phyloP scores from a whole-genome alignment of 2,888 invertebrate species.

The Drosophila yooni region DNA sequence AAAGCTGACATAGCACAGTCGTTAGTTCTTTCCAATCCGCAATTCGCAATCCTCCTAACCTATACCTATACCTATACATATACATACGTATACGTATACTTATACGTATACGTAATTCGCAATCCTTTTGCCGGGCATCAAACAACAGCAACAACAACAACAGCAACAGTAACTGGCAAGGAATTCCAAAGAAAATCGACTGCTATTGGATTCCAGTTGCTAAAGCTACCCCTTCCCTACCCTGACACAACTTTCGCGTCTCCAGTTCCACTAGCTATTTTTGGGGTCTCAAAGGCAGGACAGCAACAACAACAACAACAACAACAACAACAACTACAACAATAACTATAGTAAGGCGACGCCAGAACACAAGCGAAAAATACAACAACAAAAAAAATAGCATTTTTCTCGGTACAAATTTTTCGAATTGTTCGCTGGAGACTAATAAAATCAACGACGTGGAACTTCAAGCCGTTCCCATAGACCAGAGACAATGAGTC shows the following conservation, averaged over 20 bases:
- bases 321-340: slow-evolving; percentile 13
- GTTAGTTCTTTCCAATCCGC: slow-evolving; percentile 59
- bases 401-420: slow-evolving; percentile 80
- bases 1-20: slow-evolving; percentile 42
- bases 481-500: slow-evolving; percentile 77
- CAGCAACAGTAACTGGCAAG: slow-evolving; percentile 44
- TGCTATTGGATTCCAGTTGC: slow-evolving; percentile 74
- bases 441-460: slow-evolving; percentile 85
- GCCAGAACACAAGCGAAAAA: slow-evolving; percentile 32
- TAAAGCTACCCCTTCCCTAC: slow-evolving; percentile 13
- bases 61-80: slow-evolving; percentile 17
- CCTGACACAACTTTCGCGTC: slow-evolving; percentile 26
- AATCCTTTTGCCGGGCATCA: slow-evolving; percentile 74
- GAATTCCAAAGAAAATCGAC: slow-evolving; percentile 80
- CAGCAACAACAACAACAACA: slow-evolving; percentile 29
- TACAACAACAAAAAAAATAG: slow-evolving; percentile 32
- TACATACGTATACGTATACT: slow-evolving; percentile 12
- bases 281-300: slow-evolving; percentile 40
- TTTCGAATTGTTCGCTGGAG: slow-evolving; percentile 85
- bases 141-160: slow-evolving; percentile 32
- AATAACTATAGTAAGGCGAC: slow-evolving; percentile 53
- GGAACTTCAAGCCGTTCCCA: slow-evolving; percentile 84
- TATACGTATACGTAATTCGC: slow-evolving; percentile 50
- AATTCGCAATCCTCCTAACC: slow-evolving; percentile 24
- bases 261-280: slow-evolving; percentile 38